phyloP scores from a whole-genome alignment of 2,888 invertebrate genomes.

The Ecdyonurus torrentis region DNA sequence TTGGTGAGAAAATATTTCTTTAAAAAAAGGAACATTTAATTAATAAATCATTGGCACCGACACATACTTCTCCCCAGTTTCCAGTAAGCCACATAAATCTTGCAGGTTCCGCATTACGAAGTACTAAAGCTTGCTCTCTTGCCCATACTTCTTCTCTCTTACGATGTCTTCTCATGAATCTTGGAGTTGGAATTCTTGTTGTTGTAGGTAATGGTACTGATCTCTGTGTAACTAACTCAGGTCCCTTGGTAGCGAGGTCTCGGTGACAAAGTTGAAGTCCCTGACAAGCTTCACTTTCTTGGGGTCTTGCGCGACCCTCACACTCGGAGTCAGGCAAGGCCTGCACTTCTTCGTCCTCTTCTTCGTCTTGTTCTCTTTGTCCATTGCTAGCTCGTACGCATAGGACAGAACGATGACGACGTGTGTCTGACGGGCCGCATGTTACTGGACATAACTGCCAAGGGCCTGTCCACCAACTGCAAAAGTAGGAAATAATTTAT shows the following conservation, averaged over 20 bases:
- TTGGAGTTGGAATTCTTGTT: background rate
- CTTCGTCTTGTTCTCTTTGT: no score
- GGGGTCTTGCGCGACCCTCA: conserved; percentile 43
- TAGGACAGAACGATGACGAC: conserved; percentile 25
- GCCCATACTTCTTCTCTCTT: background rate
- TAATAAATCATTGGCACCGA: no score
- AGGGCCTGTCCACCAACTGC: conserved; percentile 68
- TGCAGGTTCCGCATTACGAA: background rate
- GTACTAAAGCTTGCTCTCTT: background rate
- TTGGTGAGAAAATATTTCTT: no score
- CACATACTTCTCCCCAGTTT: background rate
- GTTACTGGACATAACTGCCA: conserved; percentile 71
- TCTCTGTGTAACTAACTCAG: background rate
- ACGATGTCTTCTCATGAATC: background rate
- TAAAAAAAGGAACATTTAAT: no score
- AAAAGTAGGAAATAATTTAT: no score
- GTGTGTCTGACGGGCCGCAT: conserved; percentile 30
- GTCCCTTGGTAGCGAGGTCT: background rate
- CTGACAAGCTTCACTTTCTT: conserved; percentile 46
- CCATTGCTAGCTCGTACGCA: conserved; percentile 24
- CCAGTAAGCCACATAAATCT: background rate
- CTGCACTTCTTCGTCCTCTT: conserved; percentile 40
- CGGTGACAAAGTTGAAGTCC: conserved; percentile 28
- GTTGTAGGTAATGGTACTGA: background rate
- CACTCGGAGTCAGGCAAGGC: conserved; percentile 61